Conservation (phyloP, 2,888 invertebrate genomes). For the Orchesella flavescens region DNA sequence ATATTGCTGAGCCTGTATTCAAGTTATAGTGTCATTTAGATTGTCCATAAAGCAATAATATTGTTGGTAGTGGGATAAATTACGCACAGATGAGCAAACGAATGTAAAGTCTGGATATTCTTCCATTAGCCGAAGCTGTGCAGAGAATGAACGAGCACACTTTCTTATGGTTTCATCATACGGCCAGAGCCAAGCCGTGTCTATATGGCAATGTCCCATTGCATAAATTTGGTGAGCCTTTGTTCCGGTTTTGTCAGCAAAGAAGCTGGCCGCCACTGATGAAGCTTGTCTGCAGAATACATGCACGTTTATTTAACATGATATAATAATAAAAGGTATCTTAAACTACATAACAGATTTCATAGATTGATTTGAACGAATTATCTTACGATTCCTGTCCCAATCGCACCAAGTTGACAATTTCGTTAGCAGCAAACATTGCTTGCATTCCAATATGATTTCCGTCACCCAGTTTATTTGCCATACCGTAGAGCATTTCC, state of each 20-base stretch:
- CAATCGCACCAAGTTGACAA: constrained; percentile 74
- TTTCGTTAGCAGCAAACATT: constrained; percentile 75
- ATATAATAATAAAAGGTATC: not conserved
- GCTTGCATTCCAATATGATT: constrained; percentile 75
- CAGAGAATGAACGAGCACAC: constrained; percentile 76
- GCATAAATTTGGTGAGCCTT: constrained; percentile 75
- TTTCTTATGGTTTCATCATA: constrained; percentile 76
- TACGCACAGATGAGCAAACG: constrained; percentile 75
- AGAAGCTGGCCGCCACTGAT: constrained; percentile 72
- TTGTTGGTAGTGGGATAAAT: no score
- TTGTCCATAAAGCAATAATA: no score
- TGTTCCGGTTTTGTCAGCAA: constrained; percentile 74
- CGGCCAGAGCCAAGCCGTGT: constrained; percentile 77
- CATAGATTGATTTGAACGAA: not conserved
- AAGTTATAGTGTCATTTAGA: no score
- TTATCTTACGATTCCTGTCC: constrained; percentile 35
- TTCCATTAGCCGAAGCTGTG: constrained; percentile 75
- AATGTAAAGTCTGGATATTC: constrained; percentile 75
- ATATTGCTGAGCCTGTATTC: constrained; percentile 76
- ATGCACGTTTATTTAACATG: not conserved
- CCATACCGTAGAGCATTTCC: constrained; percentile 75
- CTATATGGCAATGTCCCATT: constrained; percentile 76
- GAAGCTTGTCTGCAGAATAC: constrained; percentile 72
- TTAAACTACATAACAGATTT: not conserved
- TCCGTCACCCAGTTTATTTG: constrained; percentile 73